Base-by-base conservation (phyloP, 2,113 vertebrate genomes). In the Bombycilla garrulus region DNA sequence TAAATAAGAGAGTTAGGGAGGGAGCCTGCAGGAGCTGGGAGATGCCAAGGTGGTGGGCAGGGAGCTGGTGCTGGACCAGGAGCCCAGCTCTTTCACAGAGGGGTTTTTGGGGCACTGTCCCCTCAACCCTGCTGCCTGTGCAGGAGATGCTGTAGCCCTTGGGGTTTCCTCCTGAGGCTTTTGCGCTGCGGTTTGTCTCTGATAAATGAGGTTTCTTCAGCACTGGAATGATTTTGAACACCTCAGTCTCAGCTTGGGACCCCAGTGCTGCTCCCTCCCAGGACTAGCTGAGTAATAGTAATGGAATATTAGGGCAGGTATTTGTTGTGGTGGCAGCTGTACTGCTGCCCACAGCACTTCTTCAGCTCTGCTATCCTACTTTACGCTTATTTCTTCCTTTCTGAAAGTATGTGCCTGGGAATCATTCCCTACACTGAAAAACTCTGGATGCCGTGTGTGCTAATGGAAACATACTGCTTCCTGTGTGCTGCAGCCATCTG, bases 91-190 rank as follows among this genome's bases (percentile, higher is more conserved):
- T 38, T 38, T 12, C 38, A 0, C 7, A 24, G 9, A 5, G 10
- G 3, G 6, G 5, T 35, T 76, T 72, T 28, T 54, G 35, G 36
- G 29, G 1, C 45, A 5, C 20, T 5, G 4, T 36, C 13, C 50
- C 9, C 36, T n/a, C 19, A 31, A 0, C 11, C 12, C n/a, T 29
- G 14, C 20, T 81, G 6, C 11, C 23, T 0, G 0, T 21, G 35
- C 40, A 71, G 78, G 31, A 79, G 40, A 14, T 69, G 11, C 8
- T 94, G 50, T 18, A 60, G 76, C 42, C 26, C 10, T 56, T 69
- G 15, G 16, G 9, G 0, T 21, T 85, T 93, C 3, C 2, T 80
- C 7, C 21, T 44, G 61, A 69, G 50, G 42, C 12, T 87, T 86
- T 61, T 86, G 21, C 21, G 4, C 4, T 36, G 21, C 26, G 73